Evolutionary conservation across 2,113 vertebrate species (phyloP).

Genomic region (Callocephalon fimbriatum): DNA sequence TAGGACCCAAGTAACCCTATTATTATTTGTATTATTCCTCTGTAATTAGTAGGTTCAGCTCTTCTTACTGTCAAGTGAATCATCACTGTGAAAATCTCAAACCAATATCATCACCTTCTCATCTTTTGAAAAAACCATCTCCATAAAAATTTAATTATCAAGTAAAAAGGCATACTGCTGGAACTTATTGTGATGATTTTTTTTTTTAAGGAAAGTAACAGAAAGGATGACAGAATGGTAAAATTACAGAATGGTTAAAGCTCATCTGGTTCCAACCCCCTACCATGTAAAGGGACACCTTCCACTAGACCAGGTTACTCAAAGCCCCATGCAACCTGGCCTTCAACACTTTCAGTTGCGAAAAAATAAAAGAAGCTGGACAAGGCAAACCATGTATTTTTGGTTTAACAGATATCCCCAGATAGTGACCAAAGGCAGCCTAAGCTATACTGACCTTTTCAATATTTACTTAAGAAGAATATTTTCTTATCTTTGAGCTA

Average conservation of each 20-base stretch:
- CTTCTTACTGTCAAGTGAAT: not conserved
- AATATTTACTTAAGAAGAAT: not conserved
- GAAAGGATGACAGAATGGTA: not conserved
- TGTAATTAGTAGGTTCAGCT: not conserved
- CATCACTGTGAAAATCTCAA: not conserved
- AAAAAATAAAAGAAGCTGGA: not conserved
- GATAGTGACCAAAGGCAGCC: not conserved
- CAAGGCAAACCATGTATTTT: not conserved
- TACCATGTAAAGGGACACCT: not conserved
- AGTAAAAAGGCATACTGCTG: not conserved
- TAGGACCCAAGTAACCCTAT: not conserved
- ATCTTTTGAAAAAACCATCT: not conserved
- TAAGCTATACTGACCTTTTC: not conserved
- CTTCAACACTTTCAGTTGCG: not conserved
- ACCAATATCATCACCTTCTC: not conserved
- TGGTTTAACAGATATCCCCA: not conserved
- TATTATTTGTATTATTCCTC: not conserved
- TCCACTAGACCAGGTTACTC: not conserved
- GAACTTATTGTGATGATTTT: accelerated
- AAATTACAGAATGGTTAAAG: not conserved
- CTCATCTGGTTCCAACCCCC: not conserved
- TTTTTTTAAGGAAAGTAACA: not conserved
- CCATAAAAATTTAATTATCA: not conserved
- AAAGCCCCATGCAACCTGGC: not conserved
- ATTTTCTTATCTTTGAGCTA: not conserved